Base-by-base conservation (phyloP, 2,888 invertebrate genomes). In the Colletes collaris region DNA sequence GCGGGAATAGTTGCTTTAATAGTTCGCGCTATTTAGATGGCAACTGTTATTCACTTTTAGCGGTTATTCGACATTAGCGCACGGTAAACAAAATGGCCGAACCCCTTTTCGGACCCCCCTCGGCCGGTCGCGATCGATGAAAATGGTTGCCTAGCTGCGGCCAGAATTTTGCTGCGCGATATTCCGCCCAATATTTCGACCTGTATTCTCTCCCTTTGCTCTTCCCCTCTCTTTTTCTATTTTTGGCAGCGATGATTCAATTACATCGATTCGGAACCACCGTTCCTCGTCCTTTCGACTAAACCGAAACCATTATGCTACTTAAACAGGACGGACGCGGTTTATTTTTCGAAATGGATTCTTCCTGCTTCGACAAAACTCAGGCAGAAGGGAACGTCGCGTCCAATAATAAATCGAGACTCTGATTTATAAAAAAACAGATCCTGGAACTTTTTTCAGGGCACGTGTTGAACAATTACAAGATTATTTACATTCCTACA, bases 101-200 rank as follows among this genome's bases (percentile, higher is more conserved):
- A 49, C 80, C 76, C 81, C 71, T 81, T 84, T 79, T 84, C 81
- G 72, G 67, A 66, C 52, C 82, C 82, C 78, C 65, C 68, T 69
- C 58, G 35, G 58, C 79, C 70, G 63, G 65, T 68, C 44, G 66
- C 84, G 84, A 84, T 84, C 84, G 84, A 84, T 84, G 84, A 73
- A 84, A 85, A 85, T 85, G 85, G 85, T 85, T 85, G 85, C 85
- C 85, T 84, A 84, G 85, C 84, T 83, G 84, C 85, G 75, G 79
- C 74, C 73, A 82, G 77, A 84, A 85, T 85, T 85, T 84, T 84
- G 79, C 84, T 76, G 76, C 81, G 83, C 81, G 73, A 76, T 84
- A 82, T 81, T 81, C 71, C 77, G 55, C 59, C 81, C 73, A 55
- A 77, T 84, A 84, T 84, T 83, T 81, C 75, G 80, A 83, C 74